Evolutionary conservation across 2,797 vertebrate genomes (phyloP).

Genomic region (Anas georgica): DNA sequence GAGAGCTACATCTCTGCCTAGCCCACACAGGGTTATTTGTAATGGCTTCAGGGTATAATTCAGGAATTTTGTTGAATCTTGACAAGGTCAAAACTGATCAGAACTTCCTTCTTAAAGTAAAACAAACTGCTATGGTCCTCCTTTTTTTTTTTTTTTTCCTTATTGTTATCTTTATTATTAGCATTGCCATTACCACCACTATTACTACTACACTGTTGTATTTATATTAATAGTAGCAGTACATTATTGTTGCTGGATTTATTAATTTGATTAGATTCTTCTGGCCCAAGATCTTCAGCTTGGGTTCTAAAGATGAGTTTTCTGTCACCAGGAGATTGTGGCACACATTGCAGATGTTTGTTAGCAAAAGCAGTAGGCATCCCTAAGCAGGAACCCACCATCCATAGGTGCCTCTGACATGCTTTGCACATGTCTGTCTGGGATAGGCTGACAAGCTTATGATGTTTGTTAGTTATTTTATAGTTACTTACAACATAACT

Average conservation of each 20-base stretch:
- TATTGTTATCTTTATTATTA: neutral
- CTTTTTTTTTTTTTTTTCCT: neutral
- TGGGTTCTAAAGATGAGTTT: neutral
- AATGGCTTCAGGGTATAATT: neutral
- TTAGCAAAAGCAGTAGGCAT: neutral
- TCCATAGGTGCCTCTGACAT: neutral
- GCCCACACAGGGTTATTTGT: neutral
- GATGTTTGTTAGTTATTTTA: neutral
- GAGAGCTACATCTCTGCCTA: neutral
- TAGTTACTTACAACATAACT: neutral
- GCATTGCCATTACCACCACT: neutral
- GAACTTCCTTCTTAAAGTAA: neutral
- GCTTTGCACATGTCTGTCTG: neutral
- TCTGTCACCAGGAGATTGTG: neutral
- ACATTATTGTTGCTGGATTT: neutral
- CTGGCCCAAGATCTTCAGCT: neutral
- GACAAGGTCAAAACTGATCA: neutral
- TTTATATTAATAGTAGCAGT: neutral
- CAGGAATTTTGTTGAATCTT: neutral
- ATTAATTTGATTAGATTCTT: neutral
- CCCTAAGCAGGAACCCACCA: neutral
- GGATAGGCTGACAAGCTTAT: neutral
- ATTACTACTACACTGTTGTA: neutral
- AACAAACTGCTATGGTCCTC: neutral
- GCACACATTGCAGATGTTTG: accelerated